These are phyloP conservation scores for Alsophila aescularia DNA, from an alignment of 2,888 invertebrate species.

Conservation along the genomic window DNA sequence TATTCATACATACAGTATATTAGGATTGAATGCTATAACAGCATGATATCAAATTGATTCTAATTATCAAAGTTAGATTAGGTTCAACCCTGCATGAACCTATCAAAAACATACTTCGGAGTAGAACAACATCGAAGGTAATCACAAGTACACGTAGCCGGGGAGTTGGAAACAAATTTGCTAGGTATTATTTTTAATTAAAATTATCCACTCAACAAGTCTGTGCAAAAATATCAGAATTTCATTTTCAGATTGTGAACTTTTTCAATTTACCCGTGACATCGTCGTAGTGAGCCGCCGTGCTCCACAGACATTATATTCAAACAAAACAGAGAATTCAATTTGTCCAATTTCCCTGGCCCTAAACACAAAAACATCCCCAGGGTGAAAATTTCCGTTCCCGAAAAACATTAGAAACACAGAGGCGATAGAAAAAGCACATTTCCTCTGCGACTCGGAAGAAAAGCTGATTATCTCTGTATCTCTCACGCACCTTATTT, in stretches of 20 bases:
- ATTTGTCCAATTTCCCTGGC: slow-evolving; percentile 57
- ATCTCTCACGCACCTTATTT: slow-evolving; percentile 39
- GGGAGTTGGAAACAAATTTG: not conserved
- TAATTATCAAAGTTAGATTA: not conserved
- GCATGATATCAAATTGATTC: too few species aligned
- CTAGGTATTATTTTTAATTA: slow-evolving; percentile 23
- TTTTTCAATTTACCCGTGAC: slow-evolving; percentile 40
- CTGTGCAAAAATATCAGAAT: slow-evolving; percentile 22
- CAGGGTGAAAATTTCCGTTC: slow-evolving; percentile 50
- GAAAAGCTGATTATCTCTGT: slow-evolving; percentile 59
- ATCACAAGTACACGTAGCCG: slow-evolving; percentile 4
- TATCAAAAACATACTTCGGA: slow-evolving; percentile 1
- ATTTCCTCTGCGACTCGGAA: slow-evolving; percentile 43
- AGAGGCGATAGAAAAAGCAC: slow-evolving; percentile 48
- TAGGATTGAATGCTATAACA: too few species aligned
- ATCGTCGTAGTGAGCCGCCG: slow-evolving; percentile 28
- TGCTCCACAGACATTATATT: slow-evolving; percentile 43
- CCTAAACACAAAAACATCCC: slow-evolving; percentile 58
- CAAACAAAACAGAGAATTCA: slow-evolving; percentile 60
- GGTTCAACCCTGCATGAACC: not conserved
- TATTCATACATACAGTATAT: too few species aligned
- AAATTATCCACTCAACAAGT: slow-evolving; percentile 20
- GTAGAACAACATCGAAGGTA: slow-evolving; percentile 1
- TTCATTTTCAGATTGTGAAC: slow-evolving; percentile 32
- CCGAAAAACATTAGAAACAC: slow-evolving; percentile 58